Evolutionary conservation across 2,797 vertebrate species (phyloP).

Genomic region (Poeciliopsis paucimaculata): DNA sequence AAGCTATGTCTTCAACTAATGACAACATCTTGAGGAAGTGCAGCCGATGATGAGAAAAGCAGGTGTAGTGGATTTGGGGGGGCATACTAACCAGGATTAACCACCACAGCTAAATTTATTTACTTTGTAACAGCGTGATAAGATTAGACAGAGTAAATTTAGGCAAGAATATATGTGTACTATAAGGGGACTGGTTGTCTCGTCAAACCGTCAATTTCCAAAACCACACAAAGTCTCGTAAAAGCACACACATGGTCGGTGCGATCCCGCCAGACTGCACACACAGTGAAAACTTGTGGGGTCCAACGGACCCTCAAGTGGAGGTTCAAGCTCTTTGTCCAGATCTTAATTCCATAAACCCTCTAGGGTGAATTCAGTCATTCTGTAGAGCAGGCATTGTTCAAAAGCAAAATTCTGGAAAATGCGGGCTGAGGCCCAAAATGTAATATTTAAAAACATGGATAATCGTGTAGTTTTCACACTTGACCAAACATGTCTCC

Average conservation of each 20-base stretch:
- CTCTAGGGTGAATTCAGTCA: no score
- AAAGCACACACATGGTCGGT: no score
- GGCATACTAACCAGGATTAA: slow-evolving; percentile 39
- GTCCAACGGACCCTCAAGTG: not conserved
- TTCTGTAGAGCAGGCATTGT: not conserved
- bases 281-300: no score
- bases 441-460: not conserved
- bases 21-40: slow-evolving; percentile 60
- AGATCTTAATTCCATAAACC: no score
- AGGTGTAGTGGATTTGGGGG: slow-evolving; percentile 41
- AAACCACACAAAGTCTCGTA: no score
- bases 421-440: no score
- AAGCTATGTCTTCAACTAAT: slow-evolving; percentile 57
- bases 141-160: slow-evolving; percentile 1
- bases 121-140: slow-evolving; percentile 46
- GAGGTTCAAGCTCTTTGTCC: no score
- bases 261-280: no score
- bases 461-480: not conserved
- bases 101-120: slow-evolving; percentile 47
- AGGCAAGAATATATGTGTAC: not conserved
- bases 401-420: not conserved
- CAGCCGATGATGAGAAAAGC: slow-evolving; percentile 56
- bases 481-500: not conserved
- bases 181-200: no score
- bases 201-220: no score